Evolutionary conservation across 2,888 invertebrate genomes (phyloP).

Genomic region (Uloborus plumipes): DNA sequence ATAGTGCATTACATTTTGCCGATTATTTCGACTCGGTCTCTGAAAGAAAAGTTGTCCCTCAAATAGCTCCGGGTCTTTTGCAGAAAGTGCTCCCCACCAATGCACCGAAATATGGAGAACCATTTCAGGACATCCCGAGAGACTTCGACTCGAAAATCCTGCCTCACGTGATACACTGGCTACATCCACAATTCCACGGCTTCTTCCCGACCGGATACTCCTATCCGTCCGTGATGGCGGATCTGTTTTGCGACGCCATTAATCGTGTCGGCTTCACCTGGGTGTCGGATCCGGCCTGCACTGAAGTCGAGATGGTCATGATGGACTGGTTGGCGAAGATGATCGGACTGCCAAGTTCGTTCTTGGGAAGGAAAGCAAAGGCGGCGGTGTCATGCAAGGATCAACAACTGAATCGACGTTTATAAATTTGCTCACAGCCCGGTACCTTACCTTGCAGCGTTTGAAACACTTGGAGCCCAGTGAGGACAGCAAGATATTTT

Average conservation of each 20-base stretch:
- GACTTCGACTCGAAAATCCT: slow-evolving; percentile 92
- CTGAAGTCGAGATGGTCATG: slow-evolving; percentile 95
- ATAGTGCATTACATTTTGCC: slow-evolving; percentile 97
- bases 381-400: slow-evolving; percentile 97
- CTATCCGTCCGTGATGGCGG: slow-evolving; percentile 95
- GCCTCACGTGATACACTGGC: slow-evolving; percentile 80
- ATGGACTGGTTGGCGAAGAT: slow-evolving; percentile 99
- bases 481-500: slow-evolving; percentile 87
- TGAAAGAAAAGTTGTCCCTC: slow-evolving; percentile 85
- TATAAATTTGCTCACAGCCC: slow-evolving; percentile 73
- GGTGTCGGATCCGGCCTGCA: slow-evolving; percentile 97
- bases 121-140: slow-evolving; percentile 88
- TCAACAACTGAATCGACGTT: slow-evolving; percentile 96
- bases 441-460: slow-evolving; percentile 80
- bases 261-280: slow-evolving; percentile 87
- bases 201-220: slow-evolving; percentile 99
- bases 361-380: slow-evolving; percentile 80
- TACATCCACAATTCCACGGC: slow-evolving; percentile 97
- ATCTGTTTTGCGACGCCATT: slow-evolving; percentile 95
- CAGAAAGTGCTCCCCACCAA: slow-evolving; percentile 81
- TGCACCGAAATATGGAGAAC: slow-evolving; percentile 85
- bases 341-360: slow-evolving; percentile 94
- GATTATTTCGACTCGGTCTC: slow-evolving; percentile 86
- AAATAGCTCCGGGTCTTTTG: slow-evolving; percentile 91
- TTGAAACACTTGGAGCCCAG: slow-evolving; percentile 86